Evolutionary conservation across 2,888 invertebrate genomes (phyloP).

Genomic region (Thecocarcelia acutangulata): DNA sequence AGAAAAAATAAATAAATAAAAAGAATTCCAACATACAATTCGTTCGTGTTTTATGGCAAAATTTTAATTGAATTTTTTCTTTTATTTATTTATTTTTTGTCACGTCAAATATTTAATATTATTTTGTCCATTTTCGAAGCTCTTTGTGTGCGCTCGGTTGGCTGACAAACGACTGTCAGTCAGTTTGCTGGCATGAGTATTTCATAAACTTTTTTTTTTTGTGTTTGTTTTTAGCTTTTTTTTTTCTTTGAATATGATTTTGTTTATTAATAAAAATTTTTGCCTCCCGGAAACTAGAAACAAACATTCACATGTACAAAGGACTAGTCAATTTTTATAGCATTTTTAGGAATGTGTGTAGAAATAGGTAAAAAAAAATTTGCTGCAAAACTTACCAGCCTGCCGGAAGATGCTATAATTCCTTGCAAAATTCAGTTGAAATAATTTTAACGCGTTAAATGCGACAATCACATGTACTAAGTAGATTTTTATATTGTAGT

Average conservation of each 20-base stretch:
- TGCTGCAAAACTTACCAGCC: too few relatives aligned
- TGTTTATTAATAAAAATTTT: slow-evolving; percentile 45
- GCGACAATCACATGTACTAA: too few relatives aligned
- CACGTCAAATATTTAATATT: slow-evolving; percentile 45
- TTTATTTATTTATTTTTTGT: slow-evolving; percentile 33
- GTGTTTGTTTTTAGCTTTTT: too few relatives aligned
- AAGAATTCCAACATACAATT: slow-evolving; percentile 23
- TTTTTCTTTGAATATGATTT: slow-evolving; percentile 49
- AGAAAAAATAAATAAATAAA: too few relatives aligned
- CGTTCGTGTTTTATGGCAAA: slow-evolving; percentile 53
- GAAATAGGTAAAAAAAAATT: too few relatives aligned
- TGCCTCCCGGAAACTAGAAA: background rate
- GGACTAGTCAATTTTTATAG: too few relatives aligned
- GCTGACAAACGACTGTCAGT: slow-evolving; percentile 9
- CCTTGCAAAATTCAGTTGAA: too few relatives aligned
- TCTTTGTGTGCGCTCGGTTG: slow-evolving; percentile 17
- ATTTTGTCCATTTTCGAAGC: slow-evolving; percentile 29
- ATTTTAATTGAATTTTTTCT: slow-evolving; percentile 59
- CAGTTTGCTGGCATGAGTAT: slow-evolving; percentile 31
- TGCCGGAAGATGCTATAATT: too few relatives aligned
- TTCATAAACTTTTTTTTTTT: slow-evolving; percentile 51
- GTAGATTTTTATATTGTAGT: too few relatives aligned
- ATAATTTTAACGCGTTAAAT: too few relatives aligned
- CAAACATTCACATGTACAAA: background rate
- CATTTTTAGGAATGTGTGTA: too few relatives aligned